Conservation (phyloP, 2,797 vertebrate genomes). For the Neoniphon sammara region DNA sequence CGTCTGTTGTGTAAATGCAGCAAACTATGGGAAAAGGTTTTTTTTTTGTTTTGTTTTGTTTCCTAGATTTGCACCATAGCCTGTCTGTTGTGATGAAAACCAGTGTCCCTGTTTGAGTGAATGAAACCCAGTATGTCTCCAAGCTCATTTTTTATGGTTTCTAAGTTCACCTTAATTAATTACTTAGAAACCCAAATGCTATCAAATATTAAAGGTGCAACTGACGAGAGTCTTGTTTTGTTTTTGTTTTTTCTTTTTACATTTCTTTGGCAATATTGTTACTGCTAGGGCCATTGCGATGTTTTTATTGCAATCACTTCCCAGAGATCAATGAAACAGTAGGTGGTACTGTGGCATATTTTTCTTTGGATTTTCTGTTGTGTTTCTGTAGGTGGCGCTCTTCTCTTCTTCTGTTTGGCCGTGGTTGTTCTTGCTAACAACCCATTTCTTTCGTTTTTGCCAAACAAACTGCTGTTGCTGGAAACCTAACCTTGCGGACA, state of each 20-base stretch:
- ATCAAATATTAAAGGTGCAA: constrained; percentile 71
- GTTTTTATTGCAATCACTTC: constrained; percentile 8
- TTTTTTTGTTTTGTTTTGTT: neutral
- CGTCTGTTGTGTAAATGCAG: constrained; percentile 68
- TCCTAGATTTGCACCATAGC: neutral
- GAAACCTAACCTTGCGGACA: no score
- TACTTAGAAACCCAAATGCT: constrained; percentile 61
- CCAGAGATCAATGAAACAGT: constrained; percentile 31
- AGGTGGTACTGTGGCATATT: constrained; percentile 7
- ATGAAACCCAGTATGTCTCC: constrained; percentile 59
- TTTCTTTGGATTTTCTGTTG: neutral
- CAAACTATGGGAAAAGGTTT: constrained; percentile 43
- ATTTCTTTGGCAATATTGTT: neutral
- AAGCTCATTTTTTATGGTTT: constrained; percentile 65
- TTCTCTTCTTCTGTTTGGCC: neutral
- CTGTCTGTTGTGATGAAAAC: constrained; percentile 50
- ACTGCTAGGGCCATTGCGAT: neutral
- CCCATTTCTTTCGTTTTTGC: no score
- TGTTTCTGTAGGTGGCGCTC: neutral
- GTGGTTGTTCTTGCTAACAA: no score
- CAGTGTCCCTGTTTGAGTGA: constrained; percentile 50
- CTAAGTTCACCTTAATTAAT: constrained; percentile 67
- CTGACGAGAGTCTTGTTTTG: constrained; percentile 56
- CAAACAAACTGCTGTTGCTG: no score
- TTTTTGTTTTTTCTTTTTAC: constrained; percentile 21